phyloP scores from a whole-genome alignment of 2,113 vertebrate species.

The Canis aureus region DNA sequence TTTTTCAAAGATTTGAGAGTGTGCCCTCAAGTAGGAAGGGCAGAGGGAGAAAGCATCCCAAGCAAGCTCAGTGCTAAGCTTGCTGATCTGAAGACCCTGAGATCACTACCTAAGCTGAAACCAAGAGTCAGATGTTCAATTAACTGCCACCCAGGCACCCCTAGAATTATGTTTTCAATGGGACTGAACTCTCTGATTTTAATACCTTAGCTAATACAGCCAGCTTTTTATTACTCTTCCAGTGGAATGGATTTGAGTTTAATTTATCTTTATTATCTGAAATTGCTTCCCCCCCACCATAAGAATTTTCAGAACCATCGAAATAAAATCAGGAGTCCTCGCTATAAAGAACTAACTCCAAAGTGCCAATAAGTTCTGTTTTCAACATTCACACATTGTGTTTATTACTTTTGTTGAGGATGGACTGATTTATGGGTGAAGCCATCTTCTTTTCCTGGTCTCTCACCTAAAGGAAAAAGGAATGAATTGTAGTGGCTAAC shows the following conservation, averaged over 20 bases:
- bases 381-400: background rate
- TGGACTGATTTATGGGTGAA: background rate
- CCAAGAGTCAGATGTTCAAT: background rate
- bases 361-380: background rate
- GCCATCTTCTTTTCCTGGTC: background rate
- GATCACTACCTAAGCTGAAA: background rate
- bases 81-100: background rate
- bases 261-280: constrained; percentile 26
- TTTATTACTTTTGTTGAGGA: background rate
- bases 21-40: background rate
- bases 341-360: background rate
- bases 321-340: background rate
- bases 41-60: background rate
- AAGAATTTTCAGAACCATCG: constrained; percentile 52
- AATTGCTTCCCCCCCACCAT: background rate
- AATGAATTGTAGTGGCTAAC: background rate
- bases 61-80: background rate
- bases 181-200: constrained; percentile 12
- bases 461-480: background rate
- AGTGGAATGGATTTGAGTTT: background rate
- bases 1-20: background rate
- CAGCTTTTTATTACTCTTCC: background rate
- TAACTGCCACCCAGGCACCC: background rate
- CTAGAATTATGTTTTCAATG: background rate
- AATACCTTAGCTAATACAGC: background rate